Conservation (phyloP, 2,888 invertebrate genomes). For the Melinaea marsaeus region DNA sequence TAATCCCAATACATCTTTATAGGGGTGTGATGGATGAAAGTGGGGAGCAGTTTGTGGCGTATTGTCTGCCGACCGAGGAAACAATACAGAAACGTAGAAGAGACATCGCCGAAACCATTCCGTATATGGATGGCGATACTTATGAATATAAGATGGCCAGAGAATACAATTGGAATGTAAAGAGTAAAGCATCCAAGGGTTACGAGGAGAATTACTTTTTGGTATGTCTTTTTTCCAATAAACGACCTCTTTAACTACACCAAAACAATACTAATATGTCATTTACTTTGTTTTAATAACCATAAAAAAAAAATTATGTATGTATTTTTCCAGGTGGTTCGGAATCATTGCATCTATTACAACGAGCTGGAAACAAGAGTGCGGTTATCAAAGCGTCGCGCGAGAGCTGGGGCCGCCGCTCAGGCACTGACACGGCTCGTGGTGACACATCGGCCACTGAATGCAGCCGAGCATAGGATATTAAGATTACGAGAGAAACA, state of each 20-base stretch:
- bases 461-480: conserved; percentile 90
- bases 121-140: conserved; percentile 92
- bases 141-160: conserved; percentile 98
- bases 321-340: conserved; percentile 76
- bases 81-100: conserved; percentile 92
- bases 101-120: conserved; percentile 85
- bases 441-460: conserved; percentile 92
- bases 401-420: conserved; percentile 74
- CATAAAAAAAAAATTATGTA: neutral
- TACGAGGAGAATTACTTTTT: conserved; percentile 99
- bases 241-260: neutral
- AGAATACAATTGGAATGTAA: conserved; percentile 99
- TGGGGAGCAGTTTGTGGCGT: conserved; percentile 99
- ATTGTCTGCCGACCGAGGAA: conserved; percentile 96
- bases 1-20: conserved; percentile 37
- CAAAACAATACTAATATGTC: neutral
- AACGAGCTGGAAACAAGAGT: conserved; percentile 97
- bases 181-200: conserved; percentile 95
- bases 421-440: conserved; percentile 89
- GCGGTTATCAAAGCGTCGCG: conserved; percentile 93
- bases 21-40: conserved; percentile 99
- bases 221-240: conserved; percentile 54
- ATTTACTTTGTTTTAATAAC: neutral
- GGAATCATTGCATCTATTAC: conserved; percentile 94
- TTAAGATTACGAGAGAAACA: conserved; percentile 91